Base-by-base conservation (phyloP, 2,113 vertebrate species). In the Electrona antarctica region DNA sequence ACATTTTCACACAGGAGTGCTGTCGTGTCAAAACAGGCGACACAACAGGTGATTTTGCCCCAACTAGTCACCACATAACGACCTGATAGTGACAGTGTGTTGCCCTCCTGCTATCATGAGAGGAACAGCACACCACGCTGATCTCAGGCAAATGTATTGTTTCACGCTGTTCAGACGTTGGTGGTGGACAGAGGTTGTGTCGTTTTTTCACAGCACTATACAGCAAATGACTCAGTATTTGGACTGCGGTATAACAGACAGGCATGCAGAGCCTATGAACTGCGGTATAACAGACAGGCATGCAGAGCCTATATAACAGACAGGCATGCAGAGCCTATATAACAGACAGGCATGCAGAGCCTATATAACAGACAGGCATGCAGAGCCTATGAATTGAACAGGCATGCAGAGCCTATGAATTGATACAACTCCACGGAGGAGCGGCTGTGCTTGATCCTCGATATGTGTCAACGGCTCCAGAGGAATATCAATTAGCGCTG, bases 401-500 rank as follows among this genome's bases (percentile, higher is more conserved):
- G n/a, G n/a, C n/a, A n/a, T n/a, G n/a, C n/a, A 0, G 74, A 54
- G 70, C 67, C 33, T 66, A 62, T 73, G 66, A 83, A 76, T 80
- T 73, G 72, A 62, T 69, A 82, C 59, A 21, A 41, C 77, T 65
- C 69, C 60, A 68, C 29, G 51, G 62, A 77, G 66, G 12, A 81
- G 60, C 54, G 63, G 67, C 78, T 80, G 73, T 74, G 78, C 57
- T 77, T 77, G 74, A 70, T 82, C 74, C 68, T 78, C 68, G 49
- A 67, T 75, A 73, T 74, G 48, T 64, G 64, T 74, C 58, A 67
- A 78, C 46, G 12, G 69, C 73, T 64, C 21, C 5, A 8, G 46
- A 59, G 41, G 78, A 77, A 83, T 78, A 80, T 76, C 66, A 76
- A 79, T 82, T 70, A 84, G 54, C 69, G 54, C 50, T 12, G 49